Evolutionary conservation across 2,888 invertebrate genomes (phyloP).

Genomic region (Tanypteryx hageni): DNA sequence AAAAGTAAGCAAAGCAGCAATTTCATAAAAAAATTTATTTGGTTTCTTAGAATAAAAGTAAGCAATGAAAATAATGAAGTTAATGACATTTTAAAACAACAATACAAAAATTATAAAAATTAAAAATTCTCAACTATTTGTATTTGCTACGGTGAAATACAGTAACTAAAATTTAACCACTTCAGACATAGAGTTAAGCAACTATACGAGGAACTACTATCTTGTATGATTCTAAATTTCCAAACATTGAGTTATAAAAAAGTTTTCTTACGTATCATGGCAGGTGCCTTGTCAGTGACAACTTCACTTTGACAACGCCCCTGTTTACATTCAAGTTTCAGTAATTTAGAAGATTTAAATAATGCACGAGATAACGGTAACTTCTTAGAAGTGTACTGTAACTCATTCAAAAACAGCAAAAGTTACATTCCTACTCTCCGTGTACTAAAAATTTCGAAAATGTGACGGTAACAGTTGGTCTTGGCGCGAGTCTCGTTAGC

Average conservation of each 20-base stretch:
- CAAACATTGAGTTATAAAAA: slow-evolving; percentile 65
- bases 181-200: neutral
- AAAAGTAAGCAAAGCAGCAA: no score
- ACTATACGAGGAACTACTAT: neutral
- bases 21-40: no score
- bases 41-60: no score
- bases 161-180: neutral
- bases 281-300: slow-evolving; percentile 67
- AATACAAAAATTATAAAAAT: neutral
- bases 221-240: neutral
- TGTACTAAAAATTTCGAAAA: neutral
- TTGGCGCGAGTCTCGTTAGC: slow-evolving; percentile 71
- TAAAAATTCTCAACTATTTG: slow-evolving; percentile 41
- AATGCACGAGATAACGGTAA: neutral
- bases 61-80: no score
- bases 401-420: neutral
- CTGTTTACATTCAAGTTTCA: slow-evolving; percentile 55
- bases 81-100: no score
- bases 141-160: slow-evolving; percentile 65
- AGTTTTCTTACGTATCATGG: slow-evolving; percentile 69
- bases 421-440: neutral
- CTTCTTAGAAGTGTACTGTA: neutral
- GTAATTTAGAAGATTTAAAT: no score
- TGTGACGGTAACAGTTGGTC: slow-evolving; percentile 61
- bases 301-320: slow-evolving; percentile 67